Conservation (phyloP, 1,140 invertebrate genomes). For the Drosophila azteca region DNA sequence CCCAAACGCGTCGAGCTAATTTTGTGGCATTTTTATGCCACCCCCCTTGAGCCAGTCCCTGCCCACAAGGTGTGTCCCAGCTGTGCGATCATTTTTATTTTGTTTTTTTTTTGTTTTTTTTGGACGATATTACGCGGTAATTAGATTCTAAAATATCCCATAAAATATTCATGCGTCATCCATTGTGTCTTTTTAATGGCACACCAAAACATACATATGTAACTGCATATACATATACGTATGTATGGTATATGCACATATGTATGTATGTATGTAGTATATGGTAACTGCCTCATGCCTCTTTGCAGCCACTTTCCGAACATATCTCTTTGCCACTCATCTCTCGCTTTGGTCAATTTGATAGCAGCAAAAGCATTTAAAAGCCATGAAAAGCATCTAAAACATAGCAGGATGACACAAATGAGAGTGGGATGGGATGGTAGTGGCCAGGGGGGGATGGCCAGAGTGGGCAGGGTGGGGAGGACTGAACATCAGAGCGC, state of each 20-base stretch:
- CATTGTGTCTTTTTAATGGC: slow-evolving; percentile 74
- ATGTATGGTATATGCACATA: slow-evolving; percentile 4
- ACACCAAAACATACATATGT: slow-evolving; percentile 77
- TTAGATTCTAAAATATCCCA: slow-evolving; percentile 81
- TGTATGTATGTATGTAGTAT: background rate
- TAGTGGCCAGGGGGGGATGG: no score
- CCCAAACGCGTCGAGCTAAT: slow-evolving; percentile 77
- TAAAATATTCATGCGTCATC: slow-evolving; percentile 76
- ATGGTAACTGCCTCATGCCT: background rate
- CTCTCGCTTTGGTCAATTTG: slow-evolving; percentile 69
- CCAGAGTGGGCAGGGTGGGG: no score
- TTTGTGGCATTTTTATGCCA: slow-evolving; percentile 76
- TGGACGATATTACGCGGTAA: slow-evolving; percentile 73
- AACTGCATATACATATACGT: slow-evolving; percentile 24
- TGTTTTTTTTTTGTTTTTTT: slow-evolving; percentile 48
- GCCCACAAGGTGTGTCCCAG: slow-evolving; percentile 51
- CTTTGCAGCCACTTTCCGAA: background rate
- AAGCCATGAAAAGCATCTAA: slow-evolving; percentile 69
- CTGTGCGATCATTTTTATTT: slow-evolving; percentile 68
- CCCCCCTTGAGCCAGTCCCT: background rate
- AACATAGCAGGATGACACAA: slow-evolving; percentile 3
- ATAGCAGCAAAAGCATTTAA: slow-evolving; percentile 69
- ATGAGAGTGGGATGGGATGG: no score
- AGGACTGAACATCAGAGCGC: background rate
- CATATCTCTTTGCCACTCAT: no score